Percentiles rank a stretch among this genome's conserved stretches.
phyloP scores from a whole-genome alignment of 2,888 invertebrate species.

The Tetropium fuscum region DNA sequence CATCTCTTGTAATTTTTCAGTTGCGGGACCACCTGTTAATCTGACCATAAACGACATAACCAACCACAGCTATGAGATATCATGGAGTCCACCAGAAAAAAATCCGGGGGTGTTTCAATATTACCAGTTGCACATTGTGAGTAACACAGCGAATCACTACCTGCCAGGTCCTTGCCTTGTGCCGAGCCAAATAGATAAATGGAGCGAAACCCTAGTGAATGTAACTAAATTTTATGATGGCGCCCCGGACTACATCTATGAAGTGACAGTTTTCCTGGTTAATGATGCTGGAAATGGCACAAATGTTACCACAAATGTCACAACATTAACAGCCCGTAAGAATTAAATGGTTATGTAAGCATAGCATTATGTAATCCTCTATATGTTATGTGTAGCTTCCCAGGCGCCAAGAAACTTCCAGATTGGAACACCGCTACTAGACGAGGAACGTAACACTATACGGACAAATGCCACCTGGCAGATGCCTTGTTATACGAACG shows the following conservation, averaged over 20 bases:
- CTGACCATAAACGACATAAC: conserved; percentile 22
- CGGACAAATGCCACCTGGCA: conserved; percentile 40
- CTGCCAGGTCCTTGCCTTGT: background rate
- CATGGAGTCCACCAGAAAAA: conserved; percentile 44
- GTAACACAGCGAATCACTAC: conserved; percentile 27
- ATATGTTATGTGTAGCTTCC: conserved; percentile 29
- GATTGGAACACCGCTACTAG: background rate
- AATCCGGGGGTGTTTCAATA: conserved; percentile 38
- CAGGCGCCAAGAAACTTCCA: conserved; percentile 36
- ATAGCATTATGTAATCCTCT: background rate
- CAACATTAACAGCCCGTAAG: conserved; percentile 25
- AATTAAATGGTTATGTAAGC: background rate
- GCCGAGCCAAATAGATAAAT: conserved; percentile 24
- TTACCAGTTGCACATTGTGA: conserved; percentile 36
- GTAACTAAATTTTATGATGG: conserved; percentile 6
- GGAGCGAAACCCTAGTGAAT: conserved; percentile 7
- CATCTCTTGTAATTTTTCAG: conserved; percentile 34
- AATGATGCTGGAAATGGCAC: conserved; percentile 35
- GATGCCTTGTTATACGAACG: conserved; percentile 51
- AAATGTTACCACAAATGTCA: background rate
- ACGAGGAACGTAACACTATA: conserved; percentile 29
- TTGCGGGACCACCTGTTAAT: conserved; percentile 36
- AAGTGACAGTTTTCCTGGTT: conserved; percentile 25
- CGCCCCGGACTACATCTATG: conserved; percentile 32
- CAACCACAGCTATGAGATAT: conserved; percentile 32